A percentile compares a stretch with the other conserved stretches of the same genome.
Evolutionary conservation across 2,888 invertebrate species (phyloP).

Genomic region (Carabus problematicus): DNA sequence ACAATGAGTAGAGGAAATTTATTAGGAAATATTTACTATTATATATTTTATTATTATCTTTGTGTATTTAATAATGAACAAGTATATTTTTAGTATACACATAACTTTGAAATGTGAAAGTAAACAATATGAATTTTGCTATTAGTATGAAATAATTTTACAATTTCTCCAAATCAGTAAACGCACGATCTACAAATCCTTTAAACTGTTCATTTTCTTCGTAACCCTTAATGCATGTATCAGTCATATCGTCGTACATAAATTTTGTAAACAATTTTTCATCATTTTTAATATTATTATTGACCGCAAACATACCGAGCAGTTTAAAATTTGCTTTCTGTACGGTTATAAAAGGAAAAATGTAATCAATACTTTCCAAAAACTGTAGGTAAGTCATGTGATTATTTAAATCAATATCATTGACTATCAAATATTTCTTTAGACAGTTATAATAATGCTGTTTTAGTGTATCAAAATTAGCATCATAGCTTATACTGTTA

Average conservation of each 20-base stretch:
- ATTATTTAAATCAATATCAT: slow-evolving; percentile 32
- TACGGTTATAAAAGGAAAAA: slow-evolving; percentile 11
- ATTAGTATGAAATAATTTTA: not conserved
- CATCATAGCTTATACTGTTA: not conserved
- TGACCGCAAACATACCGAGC: not conserved
- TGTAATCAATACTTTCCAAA: slow-evolving; percentile 21
- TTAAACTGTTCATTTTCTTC: slow-evolving; percentile 19
- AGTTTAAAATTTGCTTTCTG: slow-evolving; percentile 3
- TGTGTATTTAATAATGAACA: not conserved
- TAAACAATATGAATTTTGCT: not conserved
- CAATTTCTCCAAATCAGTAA: slow-evolving; percentile 19
- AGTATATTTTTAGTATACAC: not conserved
- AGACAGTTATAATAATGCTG: slow-evolving; percentile 44
- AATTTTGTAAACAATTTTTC: slow-evolving; percentile 16
- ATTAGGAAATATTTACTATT: not conserved
- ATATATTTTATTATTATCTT: not conserved
- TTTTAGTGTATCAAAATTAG: slow-evolving; percentile 2
- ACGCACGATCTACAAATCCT: slow-evolving; percentile 6
- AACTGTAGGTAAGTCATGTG: slow-evolving; percentile 28
- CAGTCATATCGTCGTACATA: slow-evolving; percentile 28
- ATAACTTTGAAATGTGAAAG: not conserved
- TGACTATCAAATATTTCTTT: slow-evolving; percentile 21
- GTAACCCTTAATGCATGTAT: slow-evolving; percentile 7
- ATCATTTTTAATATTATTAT: slow-evolving; percentile 2
- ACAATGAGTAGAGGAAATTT: no score